A percentile compares a stretch with the other conserved stretches of the same genome.
Conservation (phyloP, 35 echinoderm and acorn worm species). For the Eucidaris tribuloides region DNA sequence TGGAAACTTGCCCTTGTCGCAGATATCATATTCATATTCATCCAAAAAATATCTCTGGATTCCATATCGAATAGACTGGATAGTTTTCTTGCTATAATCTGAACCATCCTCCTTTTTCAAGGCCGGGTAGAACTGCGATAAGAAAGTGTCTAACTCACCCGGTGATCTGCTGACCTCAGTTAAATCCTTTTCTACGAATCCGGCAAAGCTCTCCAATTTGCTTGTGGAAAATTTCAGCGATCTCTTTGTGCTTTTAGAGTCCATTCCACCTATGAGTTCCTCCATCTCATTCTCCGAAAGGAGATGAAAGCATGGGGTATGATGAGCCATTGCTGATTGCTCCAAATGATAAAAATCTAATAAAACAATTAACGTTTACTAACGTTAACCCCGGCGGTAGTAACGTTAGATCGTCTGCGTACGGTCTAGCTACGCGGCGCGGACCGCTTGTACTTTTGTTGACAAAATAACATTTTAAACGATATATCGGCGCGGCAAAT, state of each 20-base stretch:
- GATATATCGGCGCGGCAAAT: too few relatives aligned
- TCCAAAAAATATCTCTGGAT: neutral
- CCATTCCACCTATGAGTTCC: too few relatives aligned
- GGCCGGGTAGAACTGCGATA: neutral
- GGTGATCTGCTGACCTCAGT: neutral
- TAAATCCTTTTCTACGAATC: neutral
- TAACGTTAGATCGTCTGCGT: too few relatives aligned
- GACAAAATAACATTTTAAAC: too few relatives aligned
- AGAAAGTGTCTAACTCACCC: neutral
- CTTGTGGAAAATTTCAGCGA: neutral
- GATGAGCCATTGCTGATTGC: too few relatives aligned
- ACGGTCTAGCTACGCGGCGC: too few relatives aligned
- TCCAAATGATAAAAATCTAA: too few relatives aligned
- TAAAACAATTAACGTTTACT: too few relatives aligned
- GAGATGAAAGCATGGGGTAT: too few relatives aligned
- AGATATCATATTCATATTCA: neutral
- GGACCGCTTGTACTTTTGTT: too few relatives aligned
- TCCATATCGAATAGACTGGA: neutral
- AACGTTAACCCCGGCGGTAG: too few relatives aligned
- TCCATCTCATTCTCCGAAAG: too few relatives aligned
- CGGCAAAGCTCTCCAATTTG: conserved; percentile 1
- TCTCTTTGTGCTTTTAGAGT: neutral
- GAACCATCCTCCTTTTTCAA: neutral
- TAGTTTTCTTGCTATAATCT: neutral
- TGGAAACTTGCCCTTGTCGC: neutral